Evolutionary conservation across 2,888 invertebrate genomes (phyloP).

Genomic region (Chloroclystis v-ata): DNA sequence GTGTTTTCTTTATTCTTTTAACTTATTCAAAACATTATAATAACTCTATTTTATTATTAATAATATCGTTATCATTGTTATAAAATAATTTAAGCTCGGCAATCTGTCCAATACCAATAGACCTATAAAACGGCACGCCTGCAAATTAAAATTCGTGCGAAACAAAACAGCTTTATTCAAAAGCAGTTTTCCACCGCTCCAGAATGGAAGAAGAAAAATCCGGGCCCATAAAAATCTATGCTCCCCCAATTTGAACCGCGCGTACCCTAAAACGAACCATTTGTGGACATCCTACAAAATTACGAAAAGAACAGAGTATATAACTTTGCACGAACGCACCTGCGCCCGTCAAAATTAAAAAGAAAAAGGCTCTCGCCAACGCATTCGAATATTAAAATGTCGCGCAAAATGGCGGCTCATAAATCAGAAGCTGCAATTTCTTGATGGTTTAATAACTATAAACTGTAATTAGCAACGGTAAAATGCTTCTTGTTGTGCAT

Average conservation of each 20-base stretch:
- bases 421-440: slow-evolving; percentile 71
- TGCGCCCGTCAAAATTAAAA: slow-evolving; percentile 62
- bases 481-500: slow-evolving; percentile 43
- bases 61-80: too few relatives aligned
- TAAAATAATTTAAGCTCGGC: not conserved
- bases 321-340: slow-evolving; percentile 59
- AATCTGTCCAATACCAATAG: slow-evolving; percentile 1
- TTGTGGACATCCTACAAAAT: slow-evolving; percentile 52
- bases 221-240: slow-evolving; percentile 43
- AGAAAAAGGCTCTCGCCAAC: slow-evolving; percentile 49
- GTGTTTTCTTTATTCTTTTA: not conserved
- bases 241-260: slow-evolving; percentile 48
- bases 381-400: slow-evolving; percentile 69
- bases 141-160: slow-evolving; percentile 5
- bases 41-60: too few relatives aligned
- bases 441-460: slow-evolving; percentile 66
- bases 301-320: slow-evolving; percentile 37
- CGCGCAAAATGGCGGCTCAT: slow-evolving; percentile 65
- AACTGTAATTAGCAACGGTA: slow-evolving; percentile 72
- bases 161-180: slow-evolving; percentile 15
- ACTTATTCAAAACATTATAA: too few relatives aligned
- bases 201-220: slow-evolving; percentile 26
- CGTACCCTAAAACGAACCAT: slow-evolving; percentile 44
- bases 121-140: slow-evolving; percentile 2
- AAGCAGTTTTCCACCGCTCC: slow-evolving; percentile 18